Evolutionary conservation across 2,888 invertebrate genomes (phyloP), one percentile per base, ranked within the genome.

Genomic region (Drosophila paramelanica): DNA sequence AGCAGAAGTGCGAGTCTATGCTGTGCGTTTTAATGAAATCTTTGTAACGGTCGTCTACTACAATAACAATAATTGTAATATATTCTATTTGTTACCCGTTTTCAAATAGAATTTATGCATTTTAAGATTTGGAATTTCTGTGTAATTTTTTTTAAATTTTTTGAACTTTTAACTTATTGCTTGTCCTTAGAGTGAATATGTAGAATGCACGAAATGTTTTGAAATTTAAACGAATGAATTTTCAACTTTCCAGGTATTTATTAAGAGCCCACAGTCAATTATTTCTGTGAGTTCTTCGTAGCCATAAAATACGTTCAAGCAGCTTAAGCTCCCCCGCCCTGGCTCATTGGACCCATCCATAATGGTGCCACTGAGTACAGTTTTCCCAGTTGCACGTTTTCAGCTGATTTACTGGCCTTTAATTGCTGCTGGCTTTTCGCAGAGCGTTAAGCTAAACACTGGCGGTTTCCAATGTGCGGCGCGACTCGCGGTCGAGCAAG

Each of bases 361-460:
- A 8, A 7, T 31, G 0, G 6, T 7, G 0, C 0, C 10, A 13
- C 5, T 11, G 17, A 3, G 17, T 14, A n/a, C 13, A 41, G 5
- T 43, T 39, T 33, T 36, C 14, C 14, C 42, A 23, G 25, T 33
- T 68, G 55, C 42, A 42, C 20, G 51, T 65, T 79, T 79, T 51
- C 51, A 46, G 52, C 62, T 59, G 69, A 77, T 80, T 80, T 81
- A 70, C 55, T 60, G 59, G 45, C 50, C 61, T 68, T 67, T 84
- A 81, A 81, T 78, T 81, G 67, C 78, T n/a, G 64, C 55, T 74
- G 81, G 78, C 78, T 67, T 71, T 82, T 53, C 51, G 59, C 43
- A 42, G 23, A 50, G 33, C 42, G 42, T 13, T 61, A 56, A 64
- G 79, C 74, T 55, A 71, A 73, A 62, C 77, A 77, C 77, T 73